These are phyloP conservation scores for Elaphurus davidianus DNA, from an alignment of 2,113 vertebrate genomes.

Conservation along the genomic window DNA sequence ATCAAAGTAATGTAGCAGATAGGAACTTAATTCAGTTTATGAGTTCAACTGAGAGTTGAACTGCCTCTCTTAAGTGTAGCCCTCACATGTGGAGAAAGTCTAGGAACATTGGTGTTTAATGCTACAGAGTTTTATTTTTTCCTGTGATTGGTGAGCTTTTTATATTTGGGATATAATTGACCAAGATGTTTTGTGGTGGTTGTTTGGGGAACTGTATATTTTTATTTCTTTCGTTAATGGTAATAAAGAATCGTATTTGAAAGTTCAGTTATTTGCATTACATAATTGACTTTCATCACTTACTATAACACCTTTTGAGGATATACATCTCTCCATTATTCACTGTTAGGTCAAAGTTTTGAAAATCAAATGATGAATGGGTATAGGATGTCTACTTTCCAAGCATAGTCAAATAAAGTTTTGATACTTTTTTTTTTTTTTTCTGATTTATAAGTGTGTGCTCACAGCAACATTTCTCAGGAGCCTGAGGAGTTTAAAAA, in stretches of 20 bases:
- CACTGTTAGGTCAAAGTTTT: neutral
- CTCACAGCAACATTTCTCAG: neutral
- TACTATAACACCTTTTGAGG: neutral
- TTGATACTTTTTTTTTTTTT: neutral
- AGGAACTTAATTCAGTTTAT: neutral
- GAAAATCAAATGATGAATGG: neutral
- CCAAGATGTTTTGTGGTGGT: neutral
- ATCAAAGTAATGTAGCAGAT: neutral
- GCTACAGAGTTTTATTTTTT: neutral
- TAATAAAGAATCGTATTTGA: neutral
- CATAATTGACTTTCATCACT: neutral
- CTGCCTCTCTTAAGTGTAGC: neutral
- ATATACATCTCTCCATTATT: neutral
- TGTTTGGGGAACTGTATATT: neutral
- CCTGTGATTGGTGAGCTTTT: neutral
- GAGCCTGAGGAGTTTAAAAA: neutral
- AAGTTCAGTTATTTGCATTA: neutral
- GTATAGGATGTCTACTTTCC: neutral
- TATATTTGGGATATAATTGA: neutral
- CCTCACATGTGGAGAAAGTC: neutral
- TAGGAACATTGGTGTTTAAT: neutral
- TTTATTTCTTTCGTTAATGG: neutral
- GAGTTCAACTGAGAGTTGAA: neutral
- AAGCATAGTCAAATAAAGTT: neutral
- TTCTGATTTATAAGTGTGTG: neutral